phyloP scores from a whole-genome alignment of 2,113 vertebrate species.

The Penelope pileata region DNA sequence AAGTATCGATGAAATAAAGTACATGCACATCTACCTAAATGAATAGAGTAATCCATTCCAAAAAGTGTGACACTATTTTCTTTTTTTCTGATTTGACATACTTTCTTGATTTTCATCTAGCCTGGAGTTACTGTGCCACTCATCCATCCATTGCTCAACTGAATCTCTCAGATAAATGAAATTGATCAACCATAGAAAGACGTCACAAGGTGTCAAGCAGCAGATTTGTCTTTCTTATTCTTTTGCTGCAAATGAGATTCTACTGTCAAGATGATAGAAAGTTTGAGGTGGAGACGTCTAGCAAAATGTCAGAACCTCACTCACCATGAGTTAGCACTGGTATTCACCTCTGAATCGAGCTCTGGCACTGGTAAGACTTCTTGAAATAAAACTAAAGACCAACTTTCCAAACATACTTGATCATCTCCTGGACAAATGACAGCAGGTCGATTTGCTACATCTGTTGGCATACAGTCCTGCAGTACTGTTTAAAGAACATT shows the following conservation, averaged over 20 bases:
- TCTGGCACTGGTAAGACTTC: not conserved
- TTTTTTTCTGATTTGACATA: conserved; percentile 52
- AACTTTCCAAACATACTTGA: conserved; percentile 8
- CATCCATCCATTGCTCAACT: conserved; percentile 52
- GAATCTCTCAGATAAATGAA: conserved; percentile 63
- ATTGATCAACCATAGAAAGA: conserved; percentile 71
- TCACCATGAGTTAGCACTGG: conserved; percentile 21
- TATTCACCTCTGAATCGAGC: conserved; percentile 17
- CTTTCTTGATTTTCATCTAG: conserved; percentile 49
- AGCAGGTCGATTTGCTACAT: not conserved
- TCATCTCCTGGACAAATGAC: not conserved
- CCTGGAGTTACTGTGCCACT: conserved; percentile 50
- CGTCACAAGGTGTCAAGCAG: conserved; percentile 70
- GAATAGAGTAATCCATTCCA: not conserved
- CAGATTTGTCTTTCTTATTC: conserved; percentile 76
- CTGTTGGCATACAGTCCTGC: not conserved
- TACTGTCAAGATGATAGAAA: conserved; percentile 76
- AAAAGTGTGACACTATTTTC: not conserved
- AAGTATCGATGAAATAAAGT: not conserved
- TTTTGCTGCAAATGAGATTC: conserved; percentile 73
- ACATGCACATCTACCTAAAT: not conserved
- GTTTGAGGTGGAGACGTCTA: conserved; percentile 20
- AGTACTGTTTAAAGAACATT: conserved; percentile 21
- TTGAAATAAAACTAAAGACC: not conserved
- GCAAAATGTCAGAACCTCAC: conserved; percentile 62